Base-by-base conservation (phyloP, 2,113 vertebrate genomes). In the Larimichthys polyactis region DNA sequence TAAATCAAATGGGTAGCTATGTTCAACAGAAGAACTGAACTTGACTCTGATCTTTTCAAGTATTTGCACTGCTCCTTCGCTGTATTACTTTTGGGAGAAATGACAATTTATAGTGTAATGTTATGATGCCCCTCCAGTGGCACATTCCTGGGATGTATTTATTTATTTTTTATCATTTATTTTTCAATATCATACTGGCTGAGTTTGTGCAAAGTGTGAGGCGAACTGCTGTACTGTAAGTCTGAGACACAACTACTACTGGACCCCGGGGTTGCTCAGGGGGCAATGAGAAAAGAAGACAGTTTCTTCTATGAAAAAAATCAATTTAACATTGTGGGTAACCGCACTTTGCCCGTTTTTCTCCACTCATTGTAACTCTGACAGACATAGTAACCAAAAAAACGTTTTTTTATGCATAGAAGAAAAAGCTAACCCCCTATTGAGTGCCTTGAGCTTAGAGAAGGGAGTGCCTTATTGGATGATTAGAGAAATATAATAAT, bases 251-350 rank as follows among this genome's bases (percentile, higher is more conserved):
- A 44, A 19, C 43, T 64, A 71, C 72, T 70, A 75, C 66, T 44
- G 72, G 19, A 82, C 51, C 69, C 44, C 46, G 22, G 79, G 70
- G 66, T 66, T 70, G 85, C 77, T 78, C 16, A 2, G 40, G 65
- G 69, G 52, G 3, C 49, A 65, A 17, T 29, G 43, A 68, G 36
- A 80, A 44, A 46, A 52, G 58, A 73, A 69, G 40, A 40, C 51
- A 40, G 36, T 66, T 84, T 73, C 62, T 76, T 51, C 2, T 62
- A 78, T 78, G 51, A 74, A 78, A 76, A 76, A 63, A 87, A 63
- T 77, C 16, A 64, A 51, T 69, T 27, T 60, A n/a, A 52, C 72
- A 75, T 22, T 57, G 52, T 19, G 20, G 19, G 16, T 32, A 76
- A 19, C 43, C 52, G 36, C 55, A 55, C 8, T 88, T 75, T 70